Conservation (phyloP, 2,797 vertebrate species). For the Momotus momota region DNA sequence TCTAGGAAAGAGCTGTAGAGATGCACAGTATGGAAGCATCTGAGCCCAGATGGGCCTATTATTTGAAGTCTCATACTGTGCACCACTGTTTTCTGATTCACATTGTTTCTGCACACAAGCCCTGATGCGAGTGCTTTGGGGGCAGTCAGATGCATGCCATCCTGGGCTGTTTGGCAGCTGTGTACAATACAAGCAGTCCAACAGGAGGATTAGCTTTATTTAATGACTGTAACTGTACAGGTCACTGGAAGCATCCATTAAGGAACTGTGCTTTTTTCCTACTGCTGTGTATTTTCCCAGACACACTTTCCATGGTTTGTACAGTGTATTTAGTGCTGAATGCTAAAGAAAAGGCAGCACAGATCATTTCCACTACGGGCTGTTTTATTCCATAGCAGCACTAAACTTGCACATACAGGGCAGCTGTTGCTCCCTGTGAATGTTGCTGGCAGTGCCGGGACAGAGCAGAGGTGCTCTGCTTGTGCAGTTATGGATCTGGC, state of each 20-base stretch:
- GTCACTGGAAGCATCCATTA: neutral
- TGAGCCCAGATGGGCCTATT: too few species aligned
- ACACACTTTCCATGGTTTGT: neutral
- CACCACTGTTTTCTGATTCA: neutral
- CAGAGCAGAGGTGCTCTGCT: neutral
- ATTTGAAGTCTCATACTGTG: neutral
- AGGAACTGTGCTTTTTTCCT: neutral
- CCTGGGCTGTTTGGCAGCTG: neutral
- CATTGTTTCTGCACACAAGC: neutral
- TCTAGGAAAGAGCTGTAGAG: neutral
- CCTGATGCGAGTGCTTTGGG: neutral
- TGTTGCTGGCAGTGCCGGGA: accelerated
- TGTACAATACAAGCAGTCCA: neutral
- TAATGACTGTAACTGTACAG: neutral
- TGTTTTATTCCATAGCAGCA: neutral
- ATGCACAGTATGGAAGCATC: neutral
- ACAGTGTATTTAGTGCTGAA: neutral
- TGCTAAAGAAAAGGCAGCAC: neutral
- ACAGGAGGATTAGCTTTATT: neutral
- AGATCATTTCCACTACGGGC: neutral
- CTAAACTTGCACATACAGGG: neutral
- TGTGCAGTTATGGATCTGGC: neutral
- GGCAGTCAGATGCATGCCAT: neutral
- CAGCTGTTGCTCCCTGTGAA: neutral
- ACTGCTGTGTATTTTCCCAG: neutral